Evolutionary conservation across 2,888 invertebrate genomes (phyloP).

Genomic region (Sclerodermus sp.): DNA sequence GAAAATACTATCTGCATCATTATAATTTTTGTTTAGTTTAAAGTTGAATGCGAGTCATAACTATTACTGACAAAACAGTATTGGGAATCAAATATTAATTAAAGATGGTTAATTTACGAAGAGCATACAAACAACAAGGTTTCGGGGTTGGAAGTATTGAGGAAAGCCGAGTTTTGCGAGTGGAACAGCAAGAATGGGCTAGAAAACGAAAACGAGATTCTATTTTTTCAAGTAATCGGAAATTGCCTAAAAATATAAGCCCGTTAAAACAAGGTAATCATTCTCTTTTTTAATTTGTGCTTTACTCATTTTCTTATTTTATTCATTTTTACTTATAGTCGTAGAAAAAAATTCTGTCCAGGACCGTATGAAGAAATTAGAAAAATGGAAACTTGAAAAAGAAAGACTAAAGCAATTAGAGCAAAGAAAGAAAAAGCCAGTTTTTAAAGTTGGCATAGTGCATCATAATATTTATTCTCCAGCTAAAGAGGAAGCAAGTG

Average conservation of each 20-base stretch:
- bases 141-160: constrained; percentile 4
- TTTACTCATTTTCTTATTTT: not conserved
- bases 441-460: constrained; percentile 42
- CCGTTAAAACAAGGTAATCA: not conserved
- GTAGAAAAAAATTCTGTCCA: not conserved
- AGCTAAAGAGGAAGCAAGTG: constrained; percentile 7
- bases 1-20: no score
- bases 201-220: constrained; percentile 16
- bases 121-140: constrained; percentile 19
- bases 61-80: no score
- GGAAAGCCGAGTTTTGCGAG: constrained; percentile 18
- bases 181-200: constrained; percentile 2
- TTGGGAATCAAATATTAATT: no score
- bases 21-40: no score
- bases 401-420: constrained; percentile 29
- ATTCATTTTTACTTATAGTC: not conserved
- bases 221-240: constrained; percentile 16
- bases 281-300: not conserved
- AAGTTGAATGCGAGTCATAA: no score
- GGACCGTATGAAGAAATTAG: constrained; percentile 20
- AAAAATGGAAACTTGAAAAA: constrained; percentile 38
- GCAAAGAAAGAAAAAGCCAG: constrained; percentile 33
- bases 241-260: not conserved
- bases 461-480: constrained; percentile 44
- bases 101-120: constrained; percentile 13